Evolutionary conservation across 2,888 invertebrate species (phyloP), one percentile per base, ranked within the genome.

Genomic region (Tillus elongatus): DNA sequence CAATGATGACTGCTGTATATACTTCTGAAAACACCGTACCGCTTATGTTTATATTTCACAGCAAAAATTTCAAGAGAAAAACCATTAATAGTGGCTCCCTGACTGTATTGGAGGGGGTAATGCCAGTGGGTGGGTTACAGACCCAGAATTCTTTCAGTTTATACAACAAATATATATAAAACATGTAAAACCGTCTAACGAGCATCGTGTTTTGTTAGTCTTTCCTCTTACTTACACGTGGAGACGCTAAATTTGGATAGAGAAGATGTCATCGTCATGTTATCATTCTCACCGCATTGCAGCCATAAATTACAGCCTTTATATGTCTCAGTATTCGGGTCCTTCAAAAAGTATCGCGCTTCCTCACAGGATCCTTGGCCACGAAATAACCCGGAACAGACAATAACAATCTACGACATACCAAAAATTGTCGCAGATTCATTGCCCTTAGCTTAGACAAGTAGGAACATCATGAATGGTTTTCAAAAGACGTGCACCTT

Each of bases 241-340:
- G 35, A 39, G 14, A 42, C 49, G 16, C 27, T 59, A 15, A 41
- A 56, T 34, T 52, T 46, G 31, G 52, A 48, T 31, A 56, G 52
- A 46, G 43, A 45, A 31, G 42, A 35, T n/a, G 26, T 12, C n/a
- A n/a, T 35, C 10, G 28, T 28, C n/a, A 12, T 35, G 26, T 28
- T 35, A 13, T 28, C 35, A n/a, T 35, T 34, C 9, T 35, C 39
- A 12, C 42, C 36, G 11, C 39, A 40, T 28, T 30, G 34, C 13
- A 26, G 29, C 11, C 43, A 36, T 19, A 39, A 41, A 30, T 24
- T 42, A 12, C 39, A 42, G 28, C 41, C 41, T 10, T 27, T 43
- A 13, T 39, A 43, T 14, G 33, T 39, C 9, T 30, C 24, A 29
- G 39, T 43, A 30, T 43, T 33, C 29, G 38, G 43, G 10, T 41